A percentile compares a stretch with the other conserved stretches of the same genome.
These are phyloP conservation scores for Drosophila meridiana DNA, from an alignment of 2,888 invertebrate genomes.

Conservation along the genomic window DNA sequence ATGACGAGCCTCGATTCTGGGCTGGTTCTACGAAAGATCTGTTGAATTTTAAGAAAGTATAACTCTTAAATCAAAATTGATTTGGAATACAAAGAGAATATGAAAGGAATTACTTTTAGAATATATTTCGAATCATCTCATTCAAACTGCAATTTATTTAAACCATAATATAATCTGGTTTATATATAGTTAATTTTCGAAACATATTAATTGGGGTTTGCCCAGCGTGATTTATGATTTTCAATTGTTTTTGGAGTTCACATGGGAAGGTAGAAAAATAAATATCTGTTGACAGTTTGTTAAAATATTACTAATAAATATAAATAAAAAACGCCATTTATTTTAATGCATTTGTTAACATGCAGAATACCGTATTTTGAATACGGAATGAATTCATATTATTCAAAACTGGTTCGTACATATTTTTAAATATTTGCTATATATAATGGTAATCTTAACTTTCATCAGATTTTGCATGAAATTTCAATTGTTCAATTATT, in stretches of 20 bases:
- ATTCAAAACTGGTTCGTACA: background rate
- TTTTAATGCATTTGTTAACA: constrained; percentile 4
- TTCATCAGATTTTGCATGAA: background rate
- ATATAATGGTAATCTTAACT: constrained; percentile 1
- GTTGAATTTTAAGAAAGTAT: background rate
- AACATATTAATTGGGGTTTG: background rate
- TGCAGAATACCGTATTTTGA: background rate
- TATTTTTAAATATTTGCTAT: background rate
- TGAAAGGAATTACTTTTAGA: too few relatives aligned
- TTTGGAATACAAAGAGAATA: background rate
- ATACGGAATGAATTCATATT: background rate
- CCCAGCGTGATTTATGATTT: background rate
- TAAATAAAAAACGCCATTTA: constrained; percentile 4
- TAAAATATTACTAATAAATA: constrained; percentile 6
- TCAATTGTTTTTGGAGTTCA: background rate
- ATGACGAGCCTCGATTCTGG: constrained; percentile 25
- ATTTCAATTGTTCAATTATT: background rate
- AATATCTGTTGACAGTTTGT: background rate
- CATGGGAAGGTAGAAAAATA: background rate
- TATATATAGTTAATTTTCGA: background rate
- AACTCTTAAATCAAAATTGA: background rate
- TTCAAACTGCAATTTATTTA: background rate
- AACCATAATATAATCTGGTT: background rate
- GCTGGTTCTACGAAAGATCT: background rate
- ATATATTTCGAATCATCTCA: background rate